These are phyloP conservation scores for Rhagium mordax DNA, from an alignment of 2,888 invertebrate species.

Conservation along the genomic window DNA sequence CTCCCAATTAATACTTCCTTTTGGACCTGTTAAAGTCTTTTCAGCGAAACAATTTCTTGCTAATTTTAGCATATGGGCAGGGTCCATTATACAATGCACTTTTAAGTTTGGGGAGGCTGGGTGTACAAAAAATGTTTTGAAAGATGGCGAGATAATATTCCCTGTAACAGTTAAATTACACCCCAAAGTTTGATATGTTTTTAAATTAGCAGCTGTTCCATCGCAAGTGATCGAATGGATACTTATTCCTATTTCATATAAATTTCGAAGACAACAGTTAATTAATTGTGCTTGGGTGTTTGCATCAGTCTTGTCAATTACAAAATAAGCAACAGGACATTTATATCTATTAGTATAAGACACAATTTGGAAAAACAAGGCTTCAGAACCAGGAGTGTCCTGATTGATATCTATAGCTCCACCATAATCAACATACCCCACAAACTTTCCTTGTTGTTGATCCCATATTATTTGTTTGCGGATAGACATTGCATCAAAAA, in stretches of 20 bases:
- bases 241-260: background rate
- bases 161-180: background rate
- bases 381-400: background rate
- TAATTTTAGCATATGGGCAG: background rate
- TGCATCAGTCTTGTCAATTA: background rate
- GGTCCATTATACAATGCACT: background rate
- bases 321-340: background rate
- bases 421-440: background rate
- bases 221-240: background rate
- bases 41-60: constrained; percentile 20
- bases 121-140: background rate
- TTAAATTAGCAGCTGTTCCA: background rate
- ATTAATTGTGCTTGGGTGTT: background rate
- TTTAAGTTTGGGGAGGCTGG: background rate
- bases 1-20: background rate
- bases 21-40: background rate
- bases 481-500: background rate
- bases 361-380: background rate
- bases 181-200: background rate
- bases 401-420: background rate
- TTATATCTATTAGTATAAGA: background rate
- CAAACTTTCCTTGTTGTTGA: background rate
- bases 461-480: background rate
- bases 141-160: background rate
- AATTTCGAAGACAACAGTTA: background rate